These are phyloP conservation scores for Zeus faber DNA, from an alignment of 2,113 vertebrate genomes.

Conservation along the genomic window DNA sequence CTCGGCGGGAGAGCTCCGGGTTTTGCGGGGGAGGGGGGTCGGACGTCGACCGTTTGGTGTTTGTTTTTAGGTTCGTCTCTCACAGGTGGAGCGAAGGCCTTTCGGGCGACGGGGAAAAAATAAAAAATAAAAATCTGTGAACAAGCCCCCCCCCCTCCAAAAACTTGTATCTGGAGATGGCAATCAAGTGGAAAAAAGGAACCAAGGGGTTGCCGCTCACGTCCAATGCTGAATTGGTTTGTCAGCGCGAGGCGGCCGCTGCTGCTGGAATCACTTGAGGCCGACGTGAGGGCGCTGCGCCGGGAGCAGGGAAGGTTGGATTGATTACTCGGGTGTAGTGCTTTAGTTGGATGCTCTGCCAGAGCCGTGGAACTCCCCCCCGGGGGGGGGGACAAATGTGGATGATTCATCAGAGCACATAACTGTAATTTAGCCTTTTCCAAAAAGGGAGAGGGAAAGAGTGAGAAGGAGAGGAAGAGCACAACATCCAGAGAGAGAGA, in stretches of 20 bases:
- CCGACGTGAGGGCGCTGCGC: neutral
- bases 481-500: too few species aligned
- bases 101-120: too few species aligned
- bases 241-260: neutral
- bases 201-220: neutral
- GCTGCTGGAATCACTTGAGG: conserved; percentile 3
- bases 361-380: neutral
- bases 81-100: too few species aligned
- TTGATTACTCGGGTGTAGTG: neutral
- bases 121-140: too few species aligned
- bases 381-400: neutral
- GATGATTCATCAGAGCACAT: conserved; percentile 12
- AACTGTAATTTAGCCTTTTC: neutral
- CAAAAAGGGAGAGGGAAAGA: conserved; percentile 1
- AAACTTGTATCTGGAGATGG: too few species aligned
- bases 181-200: too few species aligned
- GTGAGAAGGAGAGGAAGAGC: conserved; percentile 2
- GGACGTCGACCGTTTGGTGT: too few species aligned
- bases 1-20: neutral
- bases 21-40: too few species aligned
- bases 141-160: too few species aligned
- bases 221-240: neutral
- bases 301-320: too few species aligned
- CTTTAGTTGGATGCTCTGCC: neutral
- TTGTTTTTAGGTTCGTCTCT: too few species aligned